Base-by-base conservation (phyloP, 2,113 vertebrate species). In the Tor tambroides region DNA sequence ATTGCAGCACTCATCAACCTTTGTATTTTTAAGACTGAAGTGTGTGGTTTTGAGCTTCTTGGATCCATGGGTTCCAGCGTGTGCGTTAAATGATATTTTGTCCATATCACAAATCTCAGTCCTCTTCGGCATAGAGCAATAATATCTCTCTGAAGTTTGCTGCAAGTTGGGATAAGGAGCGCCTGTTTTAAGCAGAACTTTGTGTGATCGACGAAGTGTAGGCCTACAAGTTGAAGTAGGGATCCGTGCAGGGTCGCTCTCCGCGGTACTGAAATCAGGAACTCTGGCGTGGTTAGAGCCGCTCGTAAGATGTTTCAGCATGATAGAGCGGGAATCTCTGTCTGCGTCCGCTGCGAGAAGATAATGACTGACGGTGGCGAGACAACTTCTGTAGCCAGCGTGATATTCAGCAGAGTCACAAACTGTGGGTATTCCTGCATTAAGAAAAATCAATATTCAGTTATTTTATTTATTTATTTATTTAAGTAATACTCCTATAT, bases 211-310 rank as follows among this genome's bases (percentile, higher is more conserved):
- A 2, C 9, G 28, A 63, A 63, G 80, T 15, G 19, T 41, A n/a
- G n/a, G n/a, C n/a, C n/a, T n/a, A 23, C 35, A 17, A 21, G 10
- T 43, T 32, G 83, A 14, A 1, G 63, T 9, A 30, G 23, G 56
- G 2, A 21, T 71, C 54, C 3, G 65, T 15, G 0, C 9, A 5
- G 9, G 0, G 89, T 76, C 90, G 94, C 96, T 97, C 94, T 97
- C 96, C 96, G 5, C 91, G 95, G 96, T 96, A 89, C 96, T 97
- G 96, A 89, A 93, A 0, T 6, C 43, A 4, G 88, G 85, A 23
- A 38, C n/a, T n/a, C n/a, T n/a, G n/a, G n/a, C 71, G 19, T 83
- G 41, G 7, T 87, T 63, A 12, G 94, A 81, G 19, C 90, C 89
- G 35, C 83, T 78, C 7, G n/a, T n/a, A 1, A 94, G 88, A 30